These are phyloP conservation scores for Leptodactylus fallax DNA, from an alignment of 2,797 vertebrate genomes.

Conservation along the genomic window DNA sequence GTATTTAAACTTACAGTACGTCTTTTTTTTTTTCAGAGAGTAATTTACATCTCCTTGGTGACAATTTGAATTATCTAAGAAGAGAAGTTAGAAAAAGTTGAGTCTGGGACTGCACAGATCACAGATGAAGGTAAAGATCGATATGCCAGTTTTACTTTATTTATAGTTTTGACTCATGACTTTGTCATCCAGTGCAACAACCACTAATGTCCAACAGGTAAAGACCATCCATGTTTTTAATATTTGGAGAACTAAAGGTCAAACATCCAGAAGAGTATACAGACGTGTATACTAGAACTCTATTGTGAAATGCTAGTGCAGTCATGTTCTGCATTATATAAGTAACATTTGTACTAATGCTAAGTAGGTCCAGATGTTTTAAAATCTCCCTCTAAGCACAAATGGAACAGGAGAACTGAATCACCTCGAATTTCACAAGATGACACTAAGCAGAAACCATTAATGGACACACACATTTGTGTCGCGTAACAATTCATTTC, in stretches of 20 bases:
- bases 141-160: neutral
- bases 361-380: constrained; percentile 44
- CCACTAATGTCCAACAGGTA: neutral
- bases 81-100: too few species aligned
- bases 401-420: constrained; percentile 15
- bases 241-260: neutral
- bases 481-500: neutral
- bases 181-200: neutral
- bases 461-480: neutral
- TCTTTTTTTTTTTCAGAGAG: too few species aligned
- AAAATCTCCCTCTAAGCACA: neutral
- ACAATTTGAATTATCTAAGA: too few species aligned
- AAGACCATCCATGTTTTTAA: neutral
- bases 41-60: too few species aligned
- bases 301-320: neutral
- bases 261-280: neutral
- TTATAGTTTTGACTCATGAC: neutral
- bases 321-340: neutral
- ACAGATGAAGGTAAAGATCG: neutral
- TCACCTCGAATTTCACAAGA: constrained; percentile 8
- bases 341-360: neutral
- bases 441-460: constrained; percentile 25
- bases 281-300: neutral
- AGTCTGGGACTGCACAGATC: neutral
- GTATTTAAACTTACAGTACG: neutral